Percentiles rank a stretch among this genome's conserved stretches.
Evolutionary conservation across 2,113 vertebrate species (phyloP).

Genomic region (Chlamydotis undulata): DNA sequence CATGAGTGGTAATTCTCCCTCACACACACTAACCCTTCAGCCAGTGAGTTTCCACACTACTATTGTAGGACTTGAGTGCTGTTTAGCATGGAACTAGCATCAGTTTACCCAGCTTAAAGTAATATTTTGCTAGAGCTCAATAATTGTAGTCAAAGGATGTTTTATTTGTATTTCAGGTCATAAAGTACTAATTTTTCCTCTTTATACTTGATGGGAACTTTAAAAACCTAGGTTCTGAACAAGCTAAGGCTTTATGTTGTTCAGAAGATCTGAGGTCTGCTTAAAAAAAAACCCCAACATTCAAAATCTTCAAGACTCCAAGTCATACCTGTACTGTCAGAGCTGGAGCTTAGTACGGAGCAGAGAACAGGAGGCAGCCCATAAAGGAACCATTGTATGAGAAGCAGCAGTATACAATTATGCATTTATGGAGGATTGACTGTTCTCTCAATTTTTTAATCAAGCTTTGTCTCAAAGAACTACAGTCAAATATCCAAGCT

Average conservation of each 20-base stretch:
- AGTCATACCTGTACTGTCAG: conserved; percentile 16
- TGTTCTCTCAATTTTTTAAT: conserved; percentile 41
- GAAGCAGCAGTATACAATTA: conserved; percentile 38
- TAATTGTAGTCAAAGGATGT: conserved; percentile 25
- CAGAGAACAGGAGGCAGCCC: not conserved
- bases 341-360: not conserved
- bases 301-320: conserved; percentile 16
- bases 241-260: conserved; percentile 24
- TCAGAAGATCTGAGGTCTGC: not conserved
- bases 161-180: conserved; percentile 17
- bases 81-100: not conserved
- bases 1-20: not conserved
- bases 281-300: not conserved
- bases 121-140: not conserved
- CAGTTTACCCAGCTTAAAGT: not conserved
- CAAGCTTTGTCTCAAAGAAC: conserved; percentile 38
- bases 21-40: not conserved
- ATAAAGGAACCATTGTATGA: conserved; percentile 55
- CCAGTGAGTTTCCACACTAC: not conserved
- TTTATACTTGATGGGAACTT: not conserved
- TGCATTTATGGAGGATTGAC: conserved; percentile 41
- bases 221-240: not conserved
- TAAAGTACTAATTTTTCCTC: conserved; percentile 2
- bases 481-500: conserved; percentile 28
- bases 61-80: not conserved